A percentile compares a stretch with the other conserved stretches of the same genome.
Evolutionary conservation across 2,888 invertebrate genomes (phyloP).

Genomic region (Mesochorus sp.): DNA sequence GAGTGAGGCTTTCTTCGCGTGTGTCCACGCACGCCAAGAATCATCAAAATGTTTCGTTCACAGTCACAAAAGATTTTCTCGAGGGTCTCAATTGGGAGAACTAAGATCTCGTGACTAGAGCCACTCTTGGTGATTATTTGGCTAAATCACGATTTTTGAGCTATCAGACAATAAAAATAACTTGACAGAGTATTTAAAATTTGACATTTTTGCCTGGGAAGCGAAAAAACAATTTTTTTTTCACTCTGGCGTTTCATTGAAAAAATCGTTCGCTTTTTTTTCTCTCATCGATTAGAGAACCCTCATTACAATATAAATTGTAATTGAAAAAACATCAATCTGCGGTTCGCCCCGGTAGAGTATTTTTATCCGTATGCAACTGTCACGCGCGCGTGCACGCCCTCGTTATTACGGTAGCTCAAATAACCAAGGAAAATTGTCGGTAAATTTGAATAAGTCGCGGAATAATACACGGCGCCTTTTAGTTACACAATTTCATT

Average conservation of each 20-base stretch:
- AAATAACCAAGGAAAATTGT: constrained; percentile 65
- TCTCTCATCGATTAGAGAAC: too few species aligned
- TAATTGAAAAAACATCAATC: neutral
- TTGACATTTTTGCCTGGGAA: too few species aligned
- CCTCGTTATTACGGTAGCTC: constrained; percentile 39
- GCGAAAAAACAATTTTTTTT: too few species aligned
- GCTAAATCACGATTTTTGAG: too few species aligned
- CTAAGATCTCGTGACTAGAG: too few species aligned
- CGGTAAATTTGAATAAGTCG: constrained; percentile 67
- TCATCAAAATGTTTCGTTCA: neutral
- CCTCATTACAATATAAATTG: too few species aligned
- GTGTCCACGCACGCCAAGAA: neutral
- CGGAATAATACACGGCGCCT: constrained; percentile 60
- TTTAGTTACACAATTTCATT: constrained; percentile 64
- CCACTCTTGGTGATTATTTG: too few species aligned
- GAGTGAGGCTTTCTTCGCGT: constrained; percentile 19
- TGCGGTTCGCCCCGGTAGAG: neutral
- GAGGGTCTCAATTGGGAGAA: neutral
- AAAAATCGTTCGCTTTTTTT: too few species aligned
- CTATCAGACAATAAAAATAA: too few species aligned
- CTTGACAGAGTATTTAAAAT: too few species aligned
- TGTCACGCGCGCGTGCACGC: neutral
- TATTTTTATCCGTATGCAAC: neutral
- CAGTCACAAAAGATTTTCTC: neutral
- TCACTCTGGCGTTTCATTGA: too few species aligned